These are phyloP conservation scores for Arctocebus calabarensis DNA, from an alignment of 2,797 vertebrate species.

Conservation along the genomic window DNA sequence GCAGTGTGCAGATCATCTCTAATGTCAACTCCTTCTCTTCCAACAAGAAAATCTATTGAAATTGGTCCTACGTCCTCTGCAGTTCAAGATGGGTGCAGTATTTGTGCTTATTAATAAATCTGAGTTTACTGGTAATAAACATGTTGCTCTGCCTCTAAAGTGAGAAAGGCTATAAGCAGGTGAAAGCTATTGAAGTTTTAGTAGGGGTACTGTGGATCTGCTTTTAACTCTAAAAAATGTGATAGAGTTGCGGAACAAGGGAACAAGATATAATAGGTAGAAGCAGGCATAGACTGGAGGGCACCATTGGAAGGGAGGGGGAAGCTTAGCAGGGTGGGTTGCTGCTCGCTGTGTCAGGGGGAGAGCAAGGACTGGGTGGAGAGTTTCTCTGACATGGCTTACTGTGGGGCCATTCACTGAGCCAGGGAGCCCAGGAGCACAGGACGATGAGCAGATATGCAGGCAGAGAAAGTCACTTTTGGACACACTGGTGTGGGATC, in stretches of 20 bases:
- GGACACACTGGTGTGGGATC: background rate
- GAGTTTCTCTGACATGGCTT: background rate
- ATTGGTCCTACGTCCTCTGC: background rate
- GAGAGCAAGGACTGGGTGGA: background rate
- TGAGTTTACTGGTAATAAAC: background rate
- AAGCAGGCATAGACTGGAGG: background rate
- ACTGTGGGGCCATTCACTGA: background rate
- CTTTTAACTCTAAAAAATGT: background rate
- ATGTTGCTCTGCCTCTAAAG: background rate
- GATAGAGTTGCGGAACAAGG: background rate
- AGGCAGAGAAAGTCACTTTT: background rate
- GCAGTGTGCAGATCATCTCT: background rate
- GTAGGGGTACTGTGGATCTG: background rate
- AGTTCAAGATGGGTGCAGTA: background rate
- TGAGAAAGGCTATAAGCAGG: background rate
- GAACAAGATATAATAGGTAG: background rate
- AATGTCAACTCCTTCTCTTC: background rate
- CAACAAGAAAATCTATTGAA: background rate
- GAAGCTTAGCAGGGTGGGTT: background rate
- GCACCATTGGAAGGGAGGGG: background rate
- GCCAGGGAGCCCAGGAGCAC: background rate
- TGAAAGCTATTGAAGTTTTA: background rate
- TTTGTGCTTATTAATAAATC: background rate
- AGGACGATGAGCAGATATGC: background rate
- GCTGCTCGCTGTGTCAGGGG: background rate